Percentiles rank a stretch among this genome's conserved stretches.
Evolutionary conservation across 2,888 invertebrate genomes (phyloP).

Genomic region (Metacarcinus magister): DNA sequence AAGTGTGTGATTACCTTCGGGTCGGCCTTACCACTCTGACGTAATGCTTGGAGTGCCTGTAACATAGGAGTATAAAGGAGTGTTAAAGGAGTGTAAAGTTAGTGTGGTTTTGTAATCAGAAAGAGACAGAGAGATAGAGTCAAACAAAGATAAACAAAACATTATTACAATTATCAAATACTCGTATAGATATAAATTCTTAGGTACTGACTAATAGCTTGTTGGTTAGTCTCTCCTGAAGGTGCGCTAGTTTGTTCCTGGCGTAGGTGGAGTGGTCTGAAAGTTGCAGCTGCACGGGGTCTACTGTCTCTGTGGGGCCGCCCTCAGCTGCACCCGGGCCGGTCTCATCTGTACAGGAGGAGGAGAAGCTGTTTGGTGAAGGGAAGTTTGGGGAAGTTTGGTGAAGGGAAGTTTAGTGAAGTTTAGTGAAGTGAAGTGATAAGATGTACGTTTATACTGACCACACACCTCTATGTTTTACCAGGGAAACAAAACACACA

Average conservation of each 20-base stretch:
- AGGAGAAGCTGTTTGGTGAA: neutral
- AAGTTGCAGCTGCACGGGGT: constrained; percentile 78
- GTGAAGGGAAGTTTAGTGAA: no score
- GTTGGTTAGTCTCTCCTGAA: constrained; percentile 93
- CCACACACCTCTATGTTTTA: neutral
- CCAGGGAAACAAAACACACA: neutral
- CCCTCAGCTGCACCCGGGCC: constrained; percentile 70
- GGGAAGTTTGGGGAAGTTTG: no score
- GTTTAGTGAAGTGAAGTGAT: neutral
- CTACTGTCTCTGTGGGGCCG: constrained; percentile 73
- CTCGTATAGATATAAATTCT: neutral
- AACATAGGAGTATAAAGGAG: neutral
- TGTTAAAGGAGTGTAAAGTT: neutral
- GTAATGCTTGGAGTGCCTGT: constrained; percentile 91
- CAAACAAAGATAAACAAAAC: neutral
- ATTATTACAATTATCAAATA: neutral
- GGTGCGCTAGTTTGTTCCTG: constrained; percentile 91
- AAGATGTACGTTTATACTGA: neutral
- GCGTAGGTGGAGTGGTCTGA: constrained; percentile 93
- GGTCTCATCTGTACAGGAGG: constrained; percentile 15
- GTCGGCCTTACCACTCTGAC: constrained; percentile 92
- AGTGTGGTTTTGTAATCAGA: neutral
- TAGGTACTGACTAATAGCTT: constrained; percentile 88
- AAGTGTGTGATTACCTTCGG: constrained; percentile 91
- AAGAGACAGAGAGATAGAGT: neutral